Base-by-base conservation (phyloP, 1,140 invertebrate genomes). In the Meloidogyne chitwoodi region DNA sequence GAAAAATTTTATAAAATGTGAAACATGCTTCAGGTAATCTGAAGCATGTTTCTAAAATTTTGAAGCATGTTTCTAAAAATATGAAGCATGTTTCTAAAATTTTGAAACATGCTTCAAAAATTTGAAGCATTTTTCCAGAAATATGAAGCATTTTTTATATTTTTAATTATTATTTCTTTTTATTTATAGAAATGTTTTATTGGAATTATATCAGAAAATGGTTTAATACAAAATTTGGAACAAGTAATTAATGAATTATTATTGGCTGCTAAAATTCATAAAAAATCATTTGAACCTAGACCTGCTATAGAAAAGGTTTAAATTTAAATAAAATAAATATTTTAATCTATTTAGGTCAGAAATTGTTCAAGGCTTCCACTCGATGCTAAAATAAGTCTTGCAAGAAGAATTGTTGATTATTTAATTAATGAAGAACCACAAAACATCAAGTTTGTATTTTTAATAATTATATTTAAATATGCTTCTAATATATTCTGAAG, bases 151-250 rank as follows among this genome's bases (percentile, higher is more conserved):
- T n/a, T n/a, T n/a, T n/a, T n/a, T n/a, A n/a, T n/a, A n/a, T n/a
- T n/a, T n/a, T n/a, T n/a, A n/a, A n/a, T n/a, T n/a, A n/a, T n/a
- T n/a, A 19, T 41, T 12, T 14, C 6, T 31, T 27, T 75, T 5
- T 14, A 19, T 27, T 34, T 80, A 79, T 24, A 81, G 79, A 77
- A 67, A 34, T 75, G 72, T 44, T 80, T 80, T 31, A 48, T 80
- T 11, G 79, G 79, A 22, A 75, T 34, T 10, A 65, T 80, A 62
- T 79, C 79, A 26, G 22, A 38, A 19, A 29, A 66, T 27, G 79
- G 79, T n/a, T 24, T 80, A 19, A 16, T 27, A 19, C 56, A 44
- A 27, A 65, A 75, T 61, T 48, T 79, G 61, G 78, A 80, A n/a
- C 27, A 68, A 48, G 56, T 81, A 19, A 77, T 80, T 29, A 31